phyloP scores from a whole-genome alignment of 2,113 vertebrate genomes.

The Phylloscopus trochilus region DNA sequence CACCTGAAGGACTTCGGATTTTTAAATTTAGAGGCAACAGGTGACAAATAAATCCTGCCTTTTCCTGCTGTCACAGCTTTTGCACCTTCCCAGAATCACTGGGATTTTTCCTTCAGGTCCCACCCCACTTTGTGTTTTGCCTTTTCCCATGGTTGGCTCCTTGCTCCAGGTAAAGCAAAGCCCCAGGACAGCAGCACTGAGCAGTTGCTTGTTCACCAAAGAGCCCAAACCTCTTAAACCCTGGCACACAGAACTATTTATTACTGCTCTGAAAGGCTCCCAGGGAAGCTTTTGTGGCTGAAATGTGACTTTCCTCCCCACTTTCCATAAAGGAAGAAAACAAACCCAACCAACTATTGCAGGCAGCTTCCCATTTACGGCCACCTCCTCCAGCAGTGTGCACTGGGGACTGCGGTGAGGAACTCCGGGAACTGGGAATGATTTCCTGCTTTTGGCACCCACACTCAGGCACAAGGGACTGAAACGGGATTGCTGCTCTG shows the following conservation, averaged over 20 bases:
- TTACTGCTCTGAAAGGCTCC: not conserved
- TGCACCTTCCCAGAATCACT: not conserved
- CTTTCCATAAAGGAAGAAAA: not conserved
- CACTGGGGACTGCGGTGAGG: not conserved
- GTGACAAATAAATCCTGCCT: not conserved
- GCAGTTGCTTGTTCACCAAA: not conserved
- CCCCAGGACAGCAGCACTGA: not conserved
- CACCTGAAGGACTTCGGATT: rapidly evolving
- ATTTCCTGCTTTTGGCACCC: not conserved
- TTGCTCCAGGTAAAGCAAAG: not conserved
- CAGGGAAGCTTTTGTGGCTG: not conserved
- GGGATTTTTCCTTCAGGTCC: not conserved
- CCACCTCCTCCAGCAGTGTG: not conserved
- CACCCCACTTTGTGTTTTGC: not conserved
- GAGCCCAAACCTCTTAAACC: not conserved
- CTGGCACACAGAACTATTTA: not conserved
- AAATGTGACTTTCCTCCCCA: not conserved
- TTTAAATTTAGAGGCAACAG: not conserved
- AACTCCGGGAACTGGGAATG: not conserved
- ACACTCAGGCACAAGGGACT: not conserved
- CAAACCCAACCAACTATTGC: not conserved
- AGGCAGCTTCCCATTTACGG: not conserved
- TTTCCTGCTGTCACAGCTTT: not conserved
- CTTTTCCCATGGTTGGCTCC: not conserved
- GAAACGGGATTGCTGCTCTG: not conserved